phyloP scores from a whole-genome alignment of 2,113 vertebrate species.

The Cathartes aura region DNA sequence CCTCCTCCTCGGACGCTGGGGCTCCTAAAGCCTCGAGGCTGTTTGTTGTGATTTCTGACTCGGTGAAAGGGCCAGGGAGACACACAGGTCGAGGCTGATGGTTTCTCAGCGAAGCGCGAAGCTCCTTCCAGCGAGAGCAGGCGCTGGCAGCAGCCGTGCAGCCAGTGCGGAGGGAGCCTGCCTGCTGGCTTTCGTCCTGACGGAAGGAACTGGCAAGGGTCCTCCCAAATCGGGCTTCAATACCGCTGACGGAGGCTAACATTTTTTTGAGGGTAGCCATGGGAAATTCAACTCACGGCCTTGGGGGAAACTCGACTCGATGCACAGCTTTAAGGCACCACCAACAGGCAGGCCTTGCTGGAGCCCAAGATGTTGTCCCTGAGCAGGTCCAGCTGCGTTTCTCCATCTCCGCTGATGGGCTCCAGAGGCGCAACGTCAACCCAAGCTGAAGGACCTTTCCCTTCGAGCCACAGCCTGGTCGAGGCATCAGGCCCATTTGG shows the following conservation, averaged over 20 bases:
- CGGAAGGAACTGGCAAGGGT: neutral
- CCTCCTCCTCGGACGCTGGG: too few relatives aligned
- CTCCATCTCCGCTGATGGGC: neutral
- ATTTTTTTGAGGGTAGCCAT: neutral
- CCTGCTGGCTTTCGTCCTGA: neutral
- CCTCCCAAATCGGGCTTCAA: accelerated
- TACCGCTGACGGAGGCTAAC: neutral
- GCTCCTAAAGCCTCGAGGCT: neutral
- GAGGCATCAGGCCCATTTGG: neutral
- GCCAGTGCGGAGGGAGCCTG: neutral
- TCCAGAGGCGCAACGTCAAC: neutral
- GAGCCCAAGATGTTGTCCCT: neutral
- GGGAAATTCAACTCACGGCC: neutral
- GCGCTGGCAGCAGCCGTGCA: accelerated
- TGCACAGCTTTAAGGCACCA: neutral
- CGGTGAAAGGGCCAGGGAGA: neutral
- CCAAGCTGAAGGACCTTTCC: neutral
- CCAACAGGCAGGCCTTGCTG: neutral
- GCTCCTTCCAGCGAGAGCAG: neutral
- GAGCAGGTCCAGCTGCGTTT: neutral
- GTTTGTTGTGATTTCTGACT: neutral
- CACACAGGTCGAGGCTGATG: neutral
- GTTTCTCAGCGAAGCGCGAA: neutral
- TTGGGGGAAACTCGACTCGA: neutral
- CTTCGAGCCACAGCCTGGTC: neutral